These are phyloP conservation scores for Eupithecia vulgata DNA, from an alignment of 2,888 invertebrate species.

Conservation along the genomic window DNA sequence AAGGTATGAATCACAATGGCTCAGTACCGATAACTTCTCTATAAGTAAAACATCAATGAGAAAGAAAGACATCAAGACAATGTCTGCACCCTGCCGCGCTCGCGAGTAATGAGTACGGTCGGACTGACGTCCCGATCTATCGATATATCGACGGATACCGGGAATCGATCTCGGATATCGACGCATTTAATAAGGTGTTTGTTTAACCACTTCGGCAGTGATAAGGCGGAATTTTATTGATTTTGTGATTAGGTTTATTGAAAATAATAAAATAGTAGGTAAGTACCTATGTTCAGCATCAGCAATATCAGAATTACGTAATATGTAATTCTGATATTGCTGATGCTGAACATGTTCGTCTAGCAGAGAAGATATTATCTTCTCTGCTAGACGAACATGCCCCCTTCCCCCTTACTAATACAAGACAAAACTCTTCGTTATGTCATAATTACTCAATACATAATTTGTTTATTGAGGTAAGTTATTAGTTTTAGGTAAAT, in stretches of 20 bases:
- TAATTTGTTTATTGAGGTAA: too few relatives aligned
- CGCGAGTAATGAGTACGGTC: slow-evolving; percentile 43
- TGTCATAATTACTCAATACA: too few relatives aligned
- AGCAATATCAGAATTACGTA: too few relatives aligned
- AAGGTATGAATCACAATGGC: neutral
- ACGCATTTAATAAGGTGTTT: slow-evolving; percentile 45
- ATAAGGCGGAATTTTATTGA: slow-evolving; percentile 21
- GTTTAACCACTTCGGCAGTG: slow-evolving; percentile 41
- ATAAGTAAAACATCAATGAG: slow-evolving; percentile 5
- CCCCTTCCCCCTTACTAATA: too few relatives aligned
- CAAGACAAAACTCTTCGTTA: too few relatives aligned
- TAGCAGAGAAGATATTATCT: too few relatives aligned
- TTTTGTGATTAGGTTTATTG: neutral
- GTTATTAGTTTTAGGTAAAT: too few relatives aligned
- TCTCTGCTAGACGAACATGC: too few relatives aligned
- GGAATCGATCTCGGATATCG: slow-evolving; percentile 37
- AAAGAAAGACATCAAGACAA: slow-evolving; percentile 14
- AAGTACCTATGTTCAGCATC: too few relatives aligned
- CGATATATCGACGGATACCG: slow-evolving; percentile 31
- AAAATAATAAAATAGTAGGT: neutral
- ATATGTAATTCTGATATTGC: too few relatives aligned
- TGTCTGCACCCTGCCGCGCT: slow-evolving; percentile 11
- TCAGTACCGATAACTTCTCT: neutral
- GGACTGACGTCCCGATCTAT: slow-evolving; percentile 31
- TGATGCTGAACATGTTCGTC: too few relatives aligned